Percentiles rank a stretch among this genome's conserved stretches.
These are phyloP conservation scores for Gila robusta DNA, from an alignment of 2,797 vertebrate species.

Conservation along the genomic window DNA sequence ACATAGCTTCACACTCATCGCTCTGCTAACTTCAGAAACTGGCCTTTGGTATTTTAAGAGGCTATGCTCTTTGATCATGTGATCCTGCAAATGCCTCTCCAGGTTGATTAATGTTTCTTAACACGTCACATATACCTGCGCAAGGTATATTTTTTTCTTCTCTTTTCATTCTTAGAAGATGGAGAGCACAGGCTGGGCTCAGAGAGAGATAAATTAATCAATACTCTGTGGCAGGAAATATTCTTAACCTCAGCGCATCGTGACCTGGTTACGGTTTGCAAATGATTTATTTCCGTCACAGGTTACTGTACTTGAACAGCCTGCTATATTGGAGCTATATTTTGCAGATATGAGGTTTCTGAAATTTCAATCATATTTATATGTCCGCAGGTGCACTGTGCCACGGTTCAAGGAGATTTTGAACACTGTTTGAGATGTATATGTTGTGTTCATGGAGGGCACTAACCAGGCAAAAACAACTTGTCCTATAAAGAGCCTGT, in stretches of 20 bases:
- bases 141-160: slow-evolving; percentile 62
- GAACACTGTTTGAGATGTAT: slow-evolving; percentile 16
- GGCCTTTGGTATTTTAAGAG: slow-evolving; percentile 62
- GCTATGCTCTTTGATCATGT: slow-evolving; percentile 47
- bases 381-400: not conserved
- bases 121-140: slow-evolving; percentile 57
- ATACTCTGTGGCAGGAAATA: slow-evolving; percentile 34
- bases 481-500: not conserved
- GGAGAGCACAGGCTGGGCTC: slow-evolving; percentile 16
- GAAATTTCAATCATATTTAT: slow-evolving; percentile 33
- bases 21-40: slow-evolving; percentile 44
- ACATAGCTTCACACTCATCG: slow-evolving; percentile 41
- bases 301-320: slow-evolving; percentile 32
- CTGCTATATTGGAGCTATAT: not conserved
- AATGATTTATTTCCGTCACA: slow-evolving; percentile 52
- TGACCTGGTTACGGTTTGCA: slow-evolving; percentile 44
- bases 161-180: slow-evolving; percentile 48
- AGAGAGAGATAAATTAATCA: slow-evolving; percentile 48
- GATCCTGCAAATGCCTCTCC: slow-evolving; percentile 54
- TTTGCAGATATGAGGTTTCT: not conserved
- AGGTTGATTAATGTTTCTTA: slow-evolving; percentile 66
- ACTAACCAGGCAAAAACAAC: not conserved
- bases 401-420: slow-evolving; percentile 29
- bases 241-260: slow-evolving; percentile 48
- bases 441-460: not conserved